Base-by-base conservation (phyloP, 2,888 invertebrate genomes). In the Boloria euphrosyne region DNA sequence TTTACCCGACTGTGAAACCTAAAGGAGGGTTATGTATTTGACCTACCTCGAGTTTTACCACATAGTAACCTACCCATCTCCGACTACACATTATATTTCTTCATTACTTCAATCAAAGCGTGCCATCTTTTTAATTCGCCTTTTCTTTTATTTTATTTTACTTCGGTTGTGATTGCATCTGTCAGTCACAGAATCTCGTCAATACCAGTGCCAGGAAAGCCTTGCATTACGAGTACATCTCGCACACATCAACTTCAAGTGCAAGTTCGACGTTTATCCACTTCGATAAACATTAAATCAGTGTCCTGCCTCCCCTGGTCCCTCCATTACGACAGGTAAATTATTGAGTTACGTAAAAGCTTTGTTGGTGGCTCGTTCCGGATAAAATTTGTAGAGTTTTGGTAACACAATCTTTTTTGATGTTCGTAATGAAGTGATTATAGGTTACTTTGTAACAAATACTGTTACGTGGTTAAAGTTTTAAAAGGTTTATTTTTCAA, bases 291-390 rank as follows among this genome's bases (percentile, higher is more conserved):
- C 46, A 38, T 57, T 57, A 57, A 57, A 57, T 57, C 46, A 57
- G 44, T 57, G 44, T 18, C 22, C 57, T 57, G 57, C 27, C 13
- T n/a, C 46, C 3, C 22, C 44, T 44, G 55, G 18, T 18, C 14
- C 55, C 43, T 22, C 57, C 57, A 57, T 57, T 57, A 57, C 46
- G 57, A 44, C 57, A 57, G 46, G 57, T 57, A 57, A 46, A 57
- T 57, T 57, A 57, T 57, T 57, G 22, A 57, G 57, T 57, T 57
- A 57, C 22, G 57, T 46, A 57, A 57, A 57, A 57, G 44, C 46
- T 46, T 57, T 57, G 57, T 57, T 57, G 46, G n/a, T 16, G 27
- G 46, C 46, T 57, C 46, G n/a, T 57, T 57, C 46, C 44, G 57
- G 44, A 44, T 57, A 14, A 57, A n/a, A 10, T 57, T 16, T 57